These are phyloP conservation scores for Sylvicola cinctus DNA, from an alignment of 2,888 invertebrate species.

Conservation along the genomic window DNA sequence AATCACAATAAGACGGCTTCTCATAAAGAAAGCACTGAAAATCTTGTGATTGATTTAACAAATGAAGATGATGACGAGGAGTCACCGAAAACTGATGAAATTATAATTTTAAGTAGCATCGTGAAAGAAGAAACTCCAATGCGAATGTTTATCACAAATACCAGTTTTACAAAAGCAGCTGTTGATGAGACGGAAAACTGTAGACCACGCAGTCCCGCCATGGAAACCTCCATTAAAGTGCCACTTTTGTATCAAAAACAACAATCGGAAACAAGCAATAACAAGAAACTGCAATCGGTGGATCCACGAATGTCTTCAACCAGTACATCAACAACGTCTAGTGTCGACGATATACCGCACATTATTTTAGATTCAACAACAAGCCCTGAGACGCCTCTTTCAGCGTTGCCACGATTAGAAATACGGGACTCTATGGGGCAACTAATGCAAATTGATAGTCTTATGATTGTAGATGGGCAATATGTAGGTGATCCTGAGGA, in stretches of 20 bases:
- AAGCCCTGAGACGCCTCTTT: slow-evolving; percentile 23
- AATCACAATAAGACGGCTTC: no score
- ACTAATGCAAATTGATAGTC: slow-evolving; percentile 37
- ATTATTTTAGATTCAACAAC: slow-evolving; percentile 25
- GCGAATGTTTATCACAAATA: no score
- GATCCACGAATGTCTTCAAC: slow-evolving; percentile 14
- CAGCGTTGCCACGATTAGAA: slow-evolving; percentile 37
- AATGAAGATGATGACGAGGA: slow-evolving; percentile 11
- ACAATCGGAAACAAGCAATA: no score
- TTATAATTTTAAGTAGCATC: slow-evolving; percentile 5
- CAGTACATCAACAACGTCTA: slow-evolving; percentile 25
- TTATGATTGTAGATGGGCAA: slow-evolving; percentile 30
- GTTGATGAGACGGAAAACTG: slow-evolving; percentile 5
- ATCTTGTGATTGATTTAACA: slow-evolving; percentile 7
- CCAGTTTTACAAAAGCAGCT: neutral
- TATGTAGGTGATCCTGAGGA: slow-evolving; percentile 26
- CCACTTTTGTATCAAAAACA: slow-evolving; percentile 26
- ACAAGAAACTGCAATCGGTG: slow-evolving; percentile 12
- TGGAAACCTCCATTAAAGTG: slow-evolving; percentile 41
- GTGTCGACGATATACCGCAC: slow-evolving; percentile 25
- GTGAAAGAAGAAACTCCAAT: slow-evolving; percentile 5
- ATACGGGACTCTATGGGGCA: slow-evolving; percentile 52
- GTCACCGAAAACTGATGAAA: slow-evolving; percentile 13
- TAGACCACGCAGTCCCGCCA: slow-evolving; percentile 37
- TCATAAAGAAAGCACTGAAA: slow-evolving; percentile 4